A percentile compares a stretch with the other conserved stretches of the same genome.
Conservation (phyloP, 2,888 invertebrate species). For the Pharmacophagus antenor region DNA sequence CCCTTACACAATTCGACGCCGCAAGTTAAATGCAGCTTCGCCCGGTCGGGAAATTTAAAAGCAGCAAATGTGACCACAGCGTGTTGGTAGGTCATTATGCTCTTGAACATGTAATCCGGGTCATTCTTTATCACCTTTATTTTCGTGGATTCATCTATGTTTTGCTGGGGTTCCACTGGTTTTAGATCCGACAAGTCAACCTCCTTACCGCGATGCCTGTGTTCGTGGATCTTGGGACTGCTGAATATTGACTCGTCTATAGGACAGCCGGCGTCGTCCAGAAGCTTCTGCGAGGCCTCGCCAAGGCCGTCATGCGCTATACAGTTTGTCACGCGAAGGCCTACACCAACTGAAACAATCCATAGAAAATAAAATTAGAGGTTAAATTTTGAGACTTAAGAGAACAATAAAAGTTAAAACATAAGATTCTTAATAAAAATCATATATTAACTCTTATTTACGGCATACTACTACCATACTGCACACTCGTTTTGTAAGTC, state of each 20-base stretch:
- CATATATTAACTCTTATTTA: no score
- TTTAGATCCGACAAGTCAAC: slow-evolving; percentile 64
- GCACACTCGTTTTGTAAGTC: no score
- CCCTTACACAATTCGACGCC: slow-evolving; percentile 88
- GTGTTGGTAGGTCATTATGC: slow-evolving; percentile 76
- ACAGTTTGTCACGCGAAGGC: slow-evolving; percentile 88
- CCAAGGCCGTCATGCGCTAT: slow-evolving; percentile 89
- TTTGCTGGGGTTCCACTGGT: slow-evolving; percentile 56
- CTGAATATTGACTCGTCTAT: slow-evolving; percentile 85
- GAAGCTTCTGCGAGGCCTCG: slow-evolving; percentile 86
- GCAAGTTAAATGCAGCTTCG: slow-evolving; percentile 88
- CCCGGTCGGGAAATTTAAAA: slow-evolving; percentile 91
- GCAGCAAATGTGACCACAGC: slow-evolving; percentile 86
- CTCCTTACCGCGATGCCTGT: slow-evolving; percentile 60
- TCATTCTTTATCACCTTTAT: slow-evolving; percentile 57
- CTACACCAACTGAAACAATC: slow-evolving; percentile 82
- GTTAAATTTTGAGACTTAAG: no score
- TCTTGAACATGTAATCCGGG: slow-evolving; percentile 65
- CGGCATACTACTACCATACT: no score
- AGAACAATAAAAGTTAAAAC: no score
- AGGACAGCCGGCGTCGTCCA: slow-evolving; percentile 88
- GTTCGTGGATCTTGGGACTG: slow-evolving; percentile 69
- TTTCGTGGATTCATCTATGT: slow-evolving; percentile 53
- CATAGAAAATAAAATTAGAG: slow-evolving; percentile 3
- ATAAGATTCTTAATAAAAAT: no score